These are phyloP conservation scores for Erpornis zantholeuca DNA, from an alignment of 2,113 vertebrate genomes.

Conservation along the genomic window DNA sequence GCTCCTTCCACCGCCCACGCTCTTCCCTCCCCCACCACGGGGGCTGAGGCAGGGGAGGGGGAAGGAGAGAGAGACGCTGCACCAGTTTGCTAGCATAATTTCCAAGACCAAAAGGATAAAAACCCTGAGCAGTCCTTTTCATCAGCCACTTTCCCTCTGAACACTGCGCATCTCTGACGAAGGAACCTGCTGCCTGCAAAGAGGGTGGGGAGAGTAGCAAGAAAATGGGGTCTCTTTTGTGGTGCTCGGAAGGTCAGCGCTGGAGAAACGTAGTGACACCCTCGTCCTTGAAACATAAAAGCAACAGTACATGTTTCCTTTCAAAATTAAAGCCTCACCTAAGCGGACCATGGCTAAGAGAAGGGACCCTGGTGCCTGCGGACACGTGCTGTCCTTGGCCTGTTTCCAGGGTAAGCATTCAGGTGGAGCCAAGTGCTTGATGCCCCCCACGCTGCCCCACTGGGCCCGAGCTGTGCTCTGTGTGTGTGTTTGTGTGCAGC, in stretches of 20 bases:
- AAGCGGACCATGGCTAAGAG: neutral
- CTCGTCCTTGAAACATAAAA: neutral
- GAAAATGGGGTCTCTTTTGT: neutral
- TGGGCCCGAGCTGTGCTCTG: neutral
- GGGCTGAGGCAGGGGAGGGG: neutral
- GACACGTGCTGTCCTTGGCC: neutral
- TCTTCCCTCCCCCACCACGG: neutral
- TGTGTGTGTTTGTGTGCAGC: neutral
- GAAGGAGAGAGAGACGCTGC: neutral
- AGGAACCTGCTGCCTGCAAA: neutral
- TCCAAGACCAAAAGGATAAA: neutral
- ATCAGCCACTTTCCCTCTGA: neutral
- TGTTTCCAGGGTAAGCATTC: neutral
- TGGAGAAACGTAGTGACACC: neutral
- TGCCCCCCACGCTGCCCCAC: neutral
- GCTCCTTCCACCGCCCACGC: slow-evolving; percentile 38
- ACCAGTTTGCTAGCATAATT: neutral
- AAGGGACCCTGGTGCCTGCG: neutral
- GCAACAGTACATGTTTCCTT: neutral
- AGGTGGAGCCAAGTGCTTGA: neutral
- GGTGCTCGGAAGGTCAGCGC: neutral
- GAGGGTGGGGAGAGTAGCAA: neutral
- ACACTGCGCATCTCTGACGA: neutral
- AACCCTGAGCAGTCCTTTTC: neutral
- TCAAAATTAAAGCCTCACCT: neutral